phyloP scores from a whole-genome alignment of 2,797 vertebrate genomes.

The Spinibarbus caldwelli region DNA sequence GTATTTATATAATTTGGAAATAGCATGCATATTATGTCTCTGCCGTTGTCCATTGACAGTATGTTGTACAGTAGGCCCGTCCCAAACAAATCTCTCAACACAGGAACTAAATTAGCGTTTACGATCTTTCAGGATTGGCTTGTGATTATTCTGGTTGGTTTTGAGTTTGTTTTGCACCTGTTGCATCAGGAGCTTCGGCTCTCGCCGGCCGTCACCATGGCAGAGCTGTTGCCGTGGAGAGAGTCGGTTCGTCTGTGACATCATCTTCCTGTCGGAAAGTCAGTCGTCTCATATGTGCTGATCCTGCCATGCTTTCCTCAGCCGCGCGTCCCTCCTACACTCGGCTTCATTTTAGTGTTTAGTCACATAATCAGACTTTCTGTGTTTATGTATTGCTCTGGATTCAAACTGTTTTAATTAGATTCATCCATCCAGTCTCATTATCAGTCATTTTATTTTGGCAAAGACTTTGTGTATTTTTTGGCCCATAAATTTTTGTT shows the following conservation, averaged over 20 bases:
- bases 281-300: neutral
- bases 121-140: neutral
- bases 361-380: neutral
- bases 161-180: neutral
- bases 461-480: no score
- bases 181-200: neutral
- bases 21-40: neutral
- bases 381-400: neutral
- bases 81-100: no score
- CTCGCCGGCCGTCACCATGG: constrained; percentile 21
- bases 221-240: constrained; percentile 24
- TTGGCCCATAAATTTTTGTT: no score
- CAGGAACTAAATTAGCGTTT: neutral
- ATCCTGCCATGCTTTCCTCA: constrained; percentile 6
- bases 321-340: neutral
- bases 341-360: neutral
- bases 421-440: neutral
- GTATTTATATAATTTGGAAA: neutral
- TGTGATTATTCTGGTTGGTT: neutral
- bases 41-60: neutral
- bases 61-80: no score
- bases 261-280: constrained; percentile 39
- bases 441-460: neutral
- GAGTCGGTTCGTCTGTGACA: constrained; percentile 6
- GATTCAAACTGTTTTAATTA: neutral